These are phyloP conservation scores for Eleutherodactylus coqui DNA, from an alignment of 2,797 vertebrate genomes.

Conservation along the genomic window DNA sequence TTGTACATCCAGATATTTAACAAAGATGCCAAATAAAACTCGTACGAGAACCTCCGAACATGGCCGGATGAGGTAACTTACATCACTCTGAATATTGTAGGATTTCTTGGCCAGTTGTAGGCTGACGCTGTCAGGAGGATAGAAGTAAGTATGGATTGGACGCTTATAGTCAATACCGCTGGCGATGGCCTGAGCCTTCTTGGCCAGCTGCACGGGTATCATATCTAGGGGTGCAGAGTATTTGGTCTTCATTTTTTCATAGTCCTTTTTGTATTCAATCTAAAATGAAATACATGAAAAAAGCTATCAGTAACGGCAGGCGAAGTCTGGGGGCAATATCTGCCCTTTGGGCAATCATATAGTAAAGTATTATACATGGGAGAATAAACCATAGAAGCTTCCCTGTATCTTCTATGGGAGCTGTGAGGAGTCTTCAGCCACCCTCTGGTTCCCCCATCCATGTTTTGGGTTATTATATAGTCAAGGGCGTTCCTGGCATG, in stretches of 20 bases:
- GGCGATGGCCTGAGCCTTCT: conserved; percentile 86
- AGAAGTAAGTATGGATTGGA: conserved; percentile 76
- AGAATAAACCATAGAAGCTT: neutral
- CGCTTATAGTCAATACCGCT: conserved; percentile 84
- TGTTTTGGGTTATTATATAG: no score
- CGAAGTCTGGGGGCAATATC: neutral
- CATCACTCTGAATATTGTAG: conserved; percentile 85
- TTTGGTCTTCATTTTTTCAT: conserved; percentile 89
- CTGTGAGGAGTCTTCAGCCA: neutral
- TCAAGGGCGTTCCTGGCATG: no score
- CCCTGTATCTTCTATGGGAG: neutral
- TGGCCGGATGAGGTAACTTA: conserved; percentile 69
- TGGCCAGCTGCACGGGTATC: conserved; percentile 86
- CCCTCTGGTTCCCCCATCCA: neutral
- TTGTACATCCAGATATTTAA: neutral
- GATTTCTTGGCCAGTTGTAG: conserved; percentile 87
- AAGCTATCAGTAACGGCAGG: neutral
- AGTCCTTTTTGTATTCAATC: conserved; percentile 90
- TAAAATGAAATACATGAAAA: conserved; percentile 66
- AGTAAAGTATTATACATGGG: neutral
- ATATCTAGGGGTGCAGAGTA: conserved; percentile 89
- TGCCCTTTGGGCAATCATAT: neutral
- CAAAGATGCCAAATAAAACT: neutral
- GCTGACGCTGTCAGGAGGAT: conserved; percentile 82
- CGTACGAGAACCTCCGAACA: neutral